phyloP scores from a whole-genome alignment of 53 echinoderm and acorn worm species.

The Paelopatides confundens region DNA sequence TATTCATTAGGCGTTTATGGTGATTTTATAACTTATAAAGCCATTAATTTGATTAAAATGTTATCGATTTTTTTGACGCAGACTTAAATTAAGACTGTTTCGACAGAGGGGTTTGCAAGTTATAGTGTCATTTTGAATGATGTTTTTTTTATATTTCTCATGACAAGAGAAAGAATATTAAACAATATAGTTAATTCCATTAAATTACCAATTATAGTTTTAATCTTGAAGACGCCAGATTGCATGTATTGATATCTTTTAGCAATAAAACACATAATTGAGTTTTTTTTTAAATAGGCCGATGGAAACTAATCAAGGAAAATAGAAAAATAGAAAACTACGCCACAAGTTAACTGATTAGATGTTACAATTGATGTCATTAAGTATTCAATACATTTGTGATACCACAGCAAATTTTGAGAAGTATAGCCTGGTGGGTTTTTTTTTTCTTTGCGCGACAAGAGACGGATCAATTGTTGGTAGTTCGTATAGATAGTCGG shows the following conservation, averaged over 20 bases:
- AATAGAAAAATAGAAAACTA: not conserved
- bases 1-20: slow-evolving; percentile 46
- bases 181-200: not conserved
- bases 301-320: not conserved
- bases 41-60: slow-evolving; percentile 32
- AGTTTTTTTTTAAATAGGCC: not conserved
- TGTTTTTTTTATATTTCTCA: not conserved
- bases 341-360: not conserved
- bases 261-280: not conserved
- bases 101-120: not conserved
- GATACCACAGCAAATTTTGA: no score
- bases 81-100: not conserved
- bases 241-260: not conserved
- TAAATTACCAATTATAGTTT: slow-evolving; percentile 2
- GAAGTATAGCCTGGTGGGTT: no score
- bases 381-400: no score
- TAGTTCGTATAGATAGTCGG: no score
- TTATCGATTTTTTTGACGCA: slow-evolving; percentile 32
- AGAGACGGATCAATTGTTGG: no score
- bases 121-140: not conserved
- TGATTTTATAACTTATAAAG: slow-evolving; percentile 33
- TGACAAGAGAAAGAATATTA: not conserved
- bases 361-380: not conserved
- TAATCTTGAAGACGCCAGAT: not conserved
- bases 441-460: no score